Evolutionary conservation across 2,888 invertebrate genomes (phyloP).

Genomic region (Loripinus fragilis): DNA sequence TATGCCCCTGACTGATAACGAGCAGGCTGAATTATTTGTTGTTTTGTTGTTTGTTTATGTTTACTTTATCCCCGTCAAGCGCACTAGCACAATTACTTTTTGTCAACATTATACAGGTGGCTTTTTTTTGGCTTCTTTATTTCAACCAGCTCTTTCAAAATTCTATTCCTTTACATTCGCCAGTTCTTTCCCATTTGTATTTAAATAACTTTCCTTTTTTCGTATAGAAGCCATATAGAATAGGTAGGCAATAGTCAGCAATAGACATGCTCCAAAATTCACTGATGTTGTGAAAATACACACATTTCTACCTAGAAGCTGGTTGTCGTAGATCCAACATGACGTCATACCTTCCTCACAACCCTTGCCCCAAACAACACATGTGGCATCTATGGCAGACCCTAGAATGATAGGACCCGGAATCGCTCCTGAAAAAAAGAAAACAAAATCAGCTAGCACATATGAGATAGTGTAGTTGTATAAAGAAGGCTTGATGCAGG

Average conservation of each 20-base stretch:
- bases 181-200: background rate
- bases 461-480: too few relatives aligned
- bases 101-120: too few relatives aligned
- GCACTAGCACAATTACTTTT: too few relatives aligned
- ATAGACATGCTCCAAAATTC: constrained; percentile 6
- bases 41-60: too few relatives aligned
- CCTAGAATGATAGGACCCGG: constrained; percentile 18
- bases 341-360: constrained; percentile 10
- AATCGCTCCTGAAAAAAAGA: constrained; percentile 3
- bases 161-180: too few relatives aligned
- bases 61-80: too few relatives aligned
- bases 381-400: background rate
- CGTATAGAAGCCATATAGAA: background rate
- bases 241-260: background rate
- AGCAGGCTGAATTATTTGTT: too few relatives aligned
- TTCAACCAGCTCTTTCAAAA: too few relatives aligned
- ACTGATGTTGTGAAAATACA: constrained; percentile 5
- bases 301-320: constrained; percentile 13
- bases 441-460: too few relatives aligned
- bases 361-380: constrained; percentile 18
- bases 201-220: background rate
- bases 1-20: too few relatives aligned
- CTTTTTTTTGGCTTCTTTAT: too few relatives aligned
- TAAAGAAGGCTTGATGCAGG: too few relatives aligned
- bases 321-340: constrained; percentile 22